These are phyloP conservation scores for Sericinus montela DNA, from an alignment of 2,888 invertebrate genomes.

Conservation along the genomic window DNA sequence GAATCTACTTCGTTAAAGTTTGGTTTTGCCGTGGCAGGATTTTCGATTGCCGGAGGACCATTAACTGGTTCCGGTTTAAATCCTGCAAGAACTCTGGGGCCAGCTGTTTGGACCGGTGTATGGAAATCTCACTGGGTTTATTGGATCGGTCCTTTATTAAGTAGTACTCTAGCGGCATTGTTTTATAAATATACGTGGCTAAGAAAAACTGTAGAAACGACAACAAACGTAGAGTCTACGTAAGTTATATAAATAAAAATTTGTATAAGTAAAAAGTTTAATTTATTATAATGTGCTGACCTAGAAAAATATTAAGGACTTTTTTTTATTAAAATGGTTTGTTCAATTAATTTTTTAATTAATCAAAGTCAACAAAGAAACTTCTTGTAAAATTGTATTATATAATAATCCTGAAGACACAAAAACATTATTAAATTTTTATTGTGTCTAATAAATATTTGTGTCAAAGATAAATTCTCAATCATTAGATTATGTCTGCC, in stretches of 20 bases:
- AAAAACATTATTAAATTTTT: too few relatives aligned
- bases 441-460: too few relatives aligned
- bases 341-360: too few relatives aligned
- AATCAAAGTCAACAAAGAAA: too few relatives aligned
- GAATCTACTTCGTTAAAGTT: constrained; percentile 83
- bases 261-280: too few relatives aligned
- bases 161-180: constrained; percentile 36
- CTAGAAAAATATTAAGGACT: too few relatives aligned
- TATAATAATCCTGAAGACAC: too few relatives aligned
- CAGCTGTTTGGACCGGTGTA: constrained; percentile 82
- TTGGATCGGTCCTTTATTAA: constrained; percentile 81
- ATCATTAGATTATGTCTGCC: too few relatives aligned
- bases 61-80: constrained; percentile 85
- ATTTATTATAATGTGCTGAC: too few relatives aligned
- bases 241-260: not conserved
- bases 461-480: too few relatives aligned
- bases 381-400: too few relatives aligned
- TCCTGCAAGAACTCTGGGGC: constrained; percentile 83
- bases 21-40: constrained; percentile 80
- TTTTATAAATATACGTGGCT: constrained; percentile 43
- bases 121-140: constrained; percentile 85
- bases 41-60: constrained; percentile 82
- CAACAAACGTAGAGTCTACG: constrained; percentile 3
- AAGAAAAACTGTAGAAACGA: constrained; percentile 21
- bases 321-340: too few relatives aligned